Conservation (phyloP, 2,888 invertebrate species). For the Julus scandinavius region DNA sequence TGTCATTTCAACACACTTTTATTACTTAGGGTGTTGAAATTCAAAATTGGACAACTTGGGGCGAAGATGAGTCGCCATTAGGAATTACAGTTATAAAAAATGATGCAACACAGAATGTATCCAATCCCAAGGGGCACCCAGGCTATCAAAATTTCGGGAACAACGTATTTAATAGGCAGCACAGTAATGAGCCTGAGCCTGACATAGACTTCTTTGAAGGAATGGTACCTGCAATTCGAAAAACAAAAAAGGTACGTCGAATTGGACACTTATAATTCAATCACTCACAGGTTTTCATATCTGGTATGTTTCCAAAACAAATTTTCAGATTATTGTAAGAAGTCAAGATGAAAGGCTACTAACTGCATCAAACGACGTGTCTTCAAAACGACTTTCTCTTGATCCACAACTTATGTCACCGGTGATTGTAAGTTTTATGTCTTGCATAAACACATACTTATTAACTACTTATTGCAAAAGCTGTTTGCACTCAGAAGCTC, state of each 20-base stretch:
- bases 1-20: not conserved
- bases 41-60: constrained; percentile 53
- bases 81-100: constrained; percentile 48
- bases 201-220: constrained; percentile 55
- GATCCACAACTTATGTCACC: constrained; percentile 19
- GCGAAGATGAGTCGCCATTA: constrained; percentile 42
- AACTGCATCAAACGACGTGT: not conserved
- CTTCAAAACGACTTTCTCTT: constrained; percentile 49
- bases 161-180: constrained; percentile 4
- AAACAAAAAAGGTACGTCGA: constrained; percentile 41
- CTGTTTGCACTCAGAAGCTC: not conserved
- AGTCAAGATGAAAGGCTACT: constrained; percentile 10
- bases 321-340: constrained; percentile 32
- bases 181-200: constrained; percentile 45
- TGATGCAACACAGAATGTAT: constrained; percentile 20
- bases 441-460: not conserved
- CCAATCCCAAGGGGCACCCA: not conserved
- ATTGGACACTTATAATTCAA: not conserved
- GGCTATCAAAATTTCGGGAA: constrained; percentile 40
- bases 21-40: constrained; percentile 28
- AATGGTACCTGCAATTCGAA: constrained; percentile 54
- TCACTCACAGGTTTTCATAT: not conserved
- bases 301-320: not conserved
- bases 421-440: constrained; percentile 42
- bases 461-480: not conserved